phyloP scores from a whole-genome alignment of 1,140 invertebrate species.

The Telenomus remus region DNA sequence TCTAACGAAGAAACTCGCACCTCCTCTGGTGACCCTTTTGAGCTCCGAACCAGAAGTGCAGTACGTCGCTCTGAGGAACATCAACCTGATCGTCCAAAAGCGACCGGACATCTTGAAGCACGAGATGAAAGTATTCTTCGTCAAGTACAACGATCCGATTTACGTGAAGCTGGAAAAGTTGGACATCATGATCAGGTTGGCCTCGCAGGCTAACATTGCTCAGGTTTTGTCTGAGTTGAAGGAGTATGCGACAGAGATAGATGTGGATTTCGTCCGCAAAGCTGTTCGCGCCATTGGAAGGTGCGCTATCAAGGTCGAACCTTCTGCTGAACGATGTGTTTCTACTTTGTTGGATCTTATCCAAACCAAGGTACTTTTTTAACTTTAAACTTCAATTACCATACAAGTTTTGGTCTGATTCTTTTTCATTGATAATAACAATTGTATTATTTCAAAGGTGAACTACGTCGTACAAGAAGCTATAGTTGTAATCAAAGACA shows the following conservation, averaged over 20 bases:
- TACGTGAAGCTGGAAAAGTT: slow-evolving; percentile 99
- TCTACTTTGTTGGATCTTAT: slow-evolving; percentile 99
- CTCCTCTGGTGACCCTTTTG: slow-evolving; percentile 97
- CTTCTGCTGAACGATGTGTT: slow-evolving; percentile 98
- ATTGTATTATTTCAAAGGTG: slow-evolving; percentile 72
- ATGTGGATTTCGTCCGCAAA: slow-evolving; percentile 99
- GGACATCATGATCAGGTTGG: slow-evolving; percentile 99
- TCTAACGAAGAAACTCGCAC: slow-evolving; percentile 97
- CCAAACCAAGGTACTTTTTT: slow-evolving; percentile 92
- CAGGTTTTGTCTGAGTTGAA: slow-evolving; percentile 99
- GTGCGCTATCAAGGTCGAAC: slow-evolving; percentile 99
- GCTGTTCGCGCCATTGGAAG: slow-evolving; percentile 98
- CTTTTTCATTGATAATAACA: background rate
- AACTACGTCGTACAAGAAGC: slow-evolving; percentile 99
- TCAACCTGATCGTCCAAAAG: slow-evolving; percentile 99
- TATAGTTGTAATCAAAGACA: slow-evolving; percentile 99
- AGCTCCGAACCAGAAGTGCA: slow-evolving; percentile 99
- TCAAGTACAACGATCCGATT: slow-evolving; percentile 99
- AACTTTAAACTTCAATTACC: too few species aligned
- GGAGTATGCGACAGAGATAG: slow-evolving; percentile 99
- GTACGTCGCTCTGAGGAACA: slow-evolving; percentile 98
- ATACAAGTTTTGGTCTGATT: background rate
- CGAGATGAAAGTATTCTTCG: slow-evolving; percentile 99
- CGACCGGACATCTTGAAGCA: slow-evolving; percentile 99
- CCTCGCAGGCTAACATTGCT: slow-evolving; percentile 98